Percentiles rank a stretch among this genome's conserved stretches.
Conservation (phyloP, 2,797 vertebrate genomes). For the Alcedo atthis region DNA sequence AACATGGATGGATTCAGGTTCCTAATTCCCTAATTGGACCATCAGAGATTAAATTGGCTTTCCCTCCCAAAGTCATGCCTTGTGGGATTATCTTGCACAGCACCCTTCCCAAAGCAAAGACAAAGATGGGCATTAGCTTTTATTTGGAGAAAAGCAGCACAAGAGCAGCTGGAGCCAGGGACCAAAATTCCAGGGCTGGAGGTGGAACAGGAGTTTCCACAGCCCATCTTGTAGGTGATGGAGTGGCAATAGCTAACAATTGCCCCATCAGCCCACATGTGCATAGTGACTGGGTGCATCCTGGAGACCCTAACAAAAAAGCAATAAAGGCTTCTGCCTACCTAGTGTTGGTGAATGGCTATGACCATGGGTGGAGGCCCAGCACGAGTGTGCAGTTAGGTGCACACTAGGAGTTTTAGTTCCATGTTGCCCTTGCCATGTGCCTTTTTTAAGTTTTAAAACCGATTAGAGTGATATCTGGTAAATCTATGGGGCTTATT, state of each 20-base stretch:
- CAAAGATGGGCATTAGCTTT: background rate
- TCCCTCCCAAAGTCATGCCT: background rate
- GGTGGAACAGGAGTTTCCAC: background rate
- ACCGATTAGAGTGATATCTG: background rate
- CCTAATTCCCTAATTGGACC: background rate
- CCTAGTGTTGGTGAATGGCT: accelerated
- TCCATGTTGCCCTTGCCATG: background rate
- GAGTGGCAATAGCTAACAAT: background rate
- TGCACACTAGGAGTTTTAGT: background rate
- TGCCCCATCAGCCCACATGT: background rate
- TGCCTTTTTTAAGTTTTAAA: background rate
- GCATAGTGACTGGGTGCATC: background rate
- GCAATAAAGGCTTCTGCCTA: background rate
- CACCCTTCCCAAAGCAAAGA: background rate
- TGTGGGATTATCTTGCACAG: background rate
- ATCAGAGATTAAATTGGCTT: background rate
- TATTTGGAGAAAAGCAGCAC: background rate
- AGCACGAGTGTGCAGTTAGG: background rate
- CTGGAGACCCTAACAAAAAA: background rate
- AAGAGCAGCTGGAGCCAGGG: background rate
- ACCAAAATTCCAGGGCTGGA: background rate
- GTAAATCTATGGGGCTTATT: background rate
- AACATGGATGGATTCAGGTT: background rate
- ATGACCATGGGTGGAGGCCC: background rate
- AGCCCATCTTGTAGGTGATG: background rate